Base-by-base conservation (phyloP, 1,140 invertebrate species). In the Zaprionus taronus region DNA sequence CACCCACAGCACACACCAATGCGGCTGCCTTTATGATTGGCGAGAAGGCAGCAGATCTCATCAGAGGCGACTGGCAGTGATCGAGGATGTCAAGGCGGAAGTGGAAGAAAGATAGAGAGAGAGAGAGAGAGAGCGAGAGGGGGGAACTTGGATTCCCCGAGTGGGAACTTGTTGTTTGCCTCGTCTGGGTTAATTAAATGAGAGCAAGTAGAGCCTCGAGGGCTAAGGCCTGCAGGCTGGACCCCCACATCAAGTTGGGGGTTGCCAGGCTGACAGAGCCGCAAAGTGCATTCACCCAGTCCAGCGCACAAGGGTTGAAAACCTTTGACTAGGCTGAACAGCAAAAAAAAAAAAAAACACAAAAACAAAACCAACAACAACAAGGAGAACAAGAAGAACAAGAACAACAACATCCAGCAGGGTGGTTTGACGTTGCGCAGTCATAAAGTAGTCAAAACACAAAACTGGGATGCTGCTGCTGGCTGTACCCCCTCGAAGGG, bases 31-130 rank as follows among this genome's bases (percentile, higher is more conserved):
- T 95, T 67, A 98, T 98, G 97, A 96, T 98, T 62, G 98, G 95
- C 0, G 98, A 99, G 93, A 98, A 97, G 93, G 96, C 95, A 0
- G 95, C 97, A 0, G 97, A 98, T 93, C 94, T 98, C 93, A 97
- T 98, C 36, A 96, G 95, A 80, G 92, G 92, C 36, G 92, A 93
- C 34, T 96, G 95, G 95, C 96, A 95, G 86, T 85, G 79, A 41
- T 80, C 91, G 0, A 47, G 4, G 4, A 51, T 1, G 12, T 4
- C 15, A n/a, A 41, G 15, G 1, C 26, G 15, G 38, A 7, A n/a
- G 14, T 28, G 17, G 62, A 20, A n/a, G 6, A 44, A 5, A 47
- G 41, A 7, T 0, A 62, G n/a, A 20, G 22, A 34, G n/a, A 44
- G 41, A 47, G 41, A 11, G 9, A 62, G n/a, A 47, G 28, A 34